Conservation (phyloP, 1,140 invertebrate genomes). For the Drosophila carrolli region DNA sequence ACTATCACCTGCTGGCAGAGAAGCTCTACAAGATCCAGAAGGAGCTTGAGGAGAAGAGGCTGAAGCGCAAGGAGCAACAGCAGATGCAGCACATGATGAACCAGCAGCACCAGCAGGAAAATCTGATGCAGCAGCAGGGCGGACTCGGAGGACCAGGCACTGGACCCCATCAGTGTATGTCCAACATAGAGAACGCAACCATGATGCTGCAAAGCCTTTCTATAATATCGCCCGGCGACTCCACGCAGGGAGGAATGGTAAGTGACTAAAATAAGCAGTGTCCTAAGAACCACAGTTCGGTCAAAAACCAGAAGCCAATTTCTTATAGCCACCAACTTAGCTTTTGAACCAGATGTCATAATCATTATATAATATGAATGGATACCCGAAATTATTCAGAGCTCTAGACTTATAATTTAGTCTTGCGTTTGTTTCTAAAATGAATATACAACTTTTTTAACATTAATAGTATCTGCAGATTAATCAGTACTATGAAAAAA, state of each 20-base stretch:
- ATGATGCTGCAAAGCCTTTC: constrained; percentile 78
- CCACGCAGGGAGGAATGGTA: constrained; percentile 85
- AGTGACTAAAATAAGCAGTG: constrained; percentile 38
- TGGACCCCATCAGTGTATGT: constrained; percentile 74
- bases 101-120: constrained; percentile 67
- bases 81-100: too few species aligned
- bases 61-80: constrained; percentile 88
- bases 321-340: too few species aligned
- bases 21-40: constrained; percentile 99
- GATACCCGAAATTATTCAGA: too few species aligned
- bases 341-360: too few species aligned
- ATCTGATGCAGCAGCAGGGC: constrained; percentile 62
- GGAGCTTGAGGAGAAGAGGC: constrained; percentile 95
- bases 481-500: too few species aligned
- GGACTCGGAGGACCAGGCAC: constrained; percentile 59
- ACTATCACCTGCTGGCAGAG: constrained; percentile 98
- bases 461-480: too few species aligned
- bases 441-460: too few species aligned
- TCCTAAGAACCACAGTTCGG: not conserved
- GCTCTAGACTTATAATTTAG: too few species aligned
- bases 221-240: constrained; percentile 74
- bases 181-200: constrained; percentile 71
- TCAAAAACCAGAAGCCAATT: too few species aligned
- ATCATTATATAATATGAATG: too few species aligned
- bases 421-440: too few species aligned